These are phyloP conservation scores for Subacronicta megacephala DNA, from an alignment of 2,888 invertebrate genomes.

Conservation along the genomic window DNA sequence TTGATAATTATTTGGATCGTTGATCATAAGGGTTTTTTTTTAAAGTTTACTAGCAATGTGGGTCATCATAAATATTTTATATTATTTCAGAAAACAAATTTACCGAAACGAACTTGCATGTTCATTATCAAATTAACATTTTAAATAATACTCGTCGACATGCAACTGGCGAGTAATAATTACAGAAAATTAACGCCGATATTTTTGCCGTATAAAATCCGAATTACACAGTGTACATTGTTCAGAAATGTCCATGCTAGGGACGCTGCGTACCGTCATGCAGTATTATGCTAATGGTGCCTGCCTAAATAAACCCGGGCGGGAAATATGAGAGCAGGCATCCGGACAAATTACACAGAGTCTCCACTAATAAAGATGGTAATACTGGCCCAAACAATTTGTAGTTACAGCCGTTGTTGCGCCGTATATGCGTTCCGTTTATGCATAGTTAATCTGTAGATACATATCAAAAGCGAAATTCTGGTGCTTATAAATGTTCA, in stretches of 20 bases:
- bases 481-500: too few relatives aligned
- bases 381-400: conserved; percentile 75
- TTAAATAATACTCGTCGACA: conserved; percentile 36
- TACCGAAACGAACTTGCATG: conserved; percentile 16
- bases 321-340: conserved; percentile 77
- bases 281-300: conserved; percentile 79
- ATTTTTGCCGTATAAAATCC: conserved; percentile 45
- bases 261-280: conserved; percentile 65
- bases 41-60: too few relatives aligned
- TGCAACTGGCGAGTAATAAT: conserved; percentile 29
- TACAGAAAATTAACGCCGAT: conserved; percentile 39
- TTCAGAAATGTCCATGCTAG: conserved; percentile 49
- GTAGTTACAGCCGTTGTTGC: conserved; percentile 61
- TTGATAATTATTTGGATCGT: too few relatives aligned
- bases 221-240: conserved; percentile 52
- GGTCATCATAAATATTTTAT: too few relatives aligned
- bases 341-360: conserved; percentile 78
- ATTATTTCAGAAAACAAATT: conserved; percentile 17
- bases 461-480: too few relatives aligned
- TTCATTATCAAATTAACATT: conserved; percentile 43
- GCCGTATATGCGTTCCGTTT: conserved; percentile 54
- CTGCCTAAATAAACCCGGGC: conserved; percentile 79
- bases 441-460: conserved; percentile 52
- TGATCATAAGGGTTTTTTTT: too few relatives aligned
- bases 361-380: conserved; percentile 80